Conservation (phyloP, 2,888 invertebrate species). For the Helicoverpa assulta region DNA sequence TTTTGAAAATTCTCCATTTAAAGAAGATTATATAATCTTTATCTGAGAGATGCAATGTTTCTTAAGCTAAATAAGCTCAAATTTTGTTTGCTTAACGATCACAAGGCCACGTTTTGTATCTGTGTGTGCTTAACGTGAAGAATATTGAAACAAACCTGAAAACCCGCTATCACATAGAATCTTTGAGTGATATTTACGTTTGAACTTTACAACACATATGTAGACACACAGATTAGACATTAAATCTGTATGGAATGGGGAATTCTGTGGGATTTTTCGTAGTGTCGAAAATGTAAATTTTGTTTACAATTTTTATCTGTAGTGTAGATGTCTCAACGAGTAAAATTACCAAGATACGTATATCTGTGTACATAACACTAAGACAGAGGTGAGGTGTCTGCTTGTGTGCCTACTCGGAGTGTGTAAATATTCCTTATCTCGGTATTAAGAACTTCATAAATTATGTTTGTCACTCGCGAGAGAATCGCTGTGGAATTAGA, state of each 20-base stretch:
- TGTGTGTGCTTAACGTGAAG: slow-evolving; percentile 36
- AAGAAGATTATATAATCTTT: background rate
- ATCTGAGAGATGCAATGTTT: background rate
- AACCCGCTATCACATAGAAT: slow-evolving; percentile 53
- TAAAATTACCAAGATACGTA: slow-evolving; percentile 86
- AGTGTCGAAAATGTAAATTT: slow-evolving; percentile 74
- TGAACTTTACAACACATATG: slow-evolving; percentile 62
- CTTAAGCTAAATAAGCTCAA: slow-evolving; percentile 22
- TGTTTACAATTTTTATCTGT: slow-evolving; percentile 85
- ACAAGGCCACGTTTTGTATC: slow-evolving; percentile 33
- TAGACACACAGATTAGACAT: slow-evolving; percentile 67
- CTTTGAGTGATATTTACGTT: slow-evolving; percentile 59
- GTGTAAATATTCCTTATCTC: slow-evolving; percentile 89
- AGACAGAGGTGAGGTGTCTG: slow-evolving; percentile 86
- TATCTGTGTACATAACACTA: slow-evolving; percentile 86
- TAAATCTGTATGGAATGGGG: slow-evolving; percentile 66
- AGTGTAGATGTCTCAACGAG: slow-evolving; percentile 84
- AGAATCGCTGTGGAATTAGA: slow-evolving; percentile 78
- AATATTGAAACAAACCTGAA: slow-evolving; percentile 45
- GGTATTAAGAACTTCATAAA: slow-evolving; percentile 90
- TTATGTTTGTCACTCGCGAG: slow-evolving; percentile 88
- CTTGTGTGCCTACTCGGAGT: slow-evolving; percentile 81
- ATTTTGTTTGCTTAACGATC: slow-evolving; percentile 24
- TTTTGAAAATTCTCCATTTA: background rate
- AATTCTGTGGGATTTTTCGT: slow-evolving; percentile 70